Evolutionary conservation across 2,888 invertebrate genomes (phyloP).

Genomic region (Gandaritis pyraliata): DNA sequence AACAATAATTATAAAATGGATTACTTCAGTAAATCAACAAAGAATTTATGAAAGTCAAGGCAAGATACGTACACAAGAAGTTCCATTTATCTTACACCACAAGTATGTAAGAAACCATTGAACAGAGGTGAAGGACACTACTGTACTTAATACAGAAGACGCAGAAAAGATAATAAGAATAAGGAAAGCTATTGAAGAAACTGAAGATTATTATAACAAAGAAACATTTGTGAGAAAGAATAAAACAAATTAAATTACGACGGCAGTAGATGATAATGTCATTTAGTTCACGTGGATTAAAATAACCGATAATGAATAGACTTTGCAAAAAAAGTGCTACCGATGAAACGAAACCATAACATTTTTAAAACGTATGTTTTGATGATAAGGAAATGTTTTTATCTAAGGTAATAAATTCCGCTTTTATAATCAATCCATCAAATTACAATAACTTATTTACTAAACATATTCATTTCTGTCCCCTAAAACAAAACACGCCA

Average conservation of each 20-base stretch:
- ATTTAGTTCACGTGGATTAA: conserved; percentile 10
- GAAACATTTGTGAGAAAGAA: conserved; percentile 15
- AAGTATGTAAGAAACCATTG: conserved; percentile 6
- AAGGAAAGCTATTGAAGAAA: conserved; percentile 16
- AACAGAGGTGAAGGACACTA: conserved; percentile 11
- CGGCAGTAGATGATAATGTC: conserved; percentile 10
- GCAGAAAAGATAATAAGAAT: conserved; percentile 22
- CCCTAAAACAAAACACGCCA: too few relatives aligned
- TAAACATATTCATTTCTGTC: too few relatives aligned
- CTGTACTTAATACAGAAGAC: conserved; percentile 4
- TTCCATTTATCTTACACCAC: neutral
- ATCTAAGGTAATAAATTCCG: conserved; percentile 4
- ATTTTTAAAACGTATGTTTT: conserved; percentile 12
- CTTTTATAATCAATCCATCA: too few relatives aligned
- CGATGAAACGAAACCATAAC: conserved; percentile 17
- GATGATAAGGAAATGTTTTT: conserved; percentile 7
- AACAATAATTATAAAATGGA: neutral
- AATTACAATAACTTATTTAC: too few relatives aligned
- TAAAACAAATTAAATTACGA: conserved; percentile 8
- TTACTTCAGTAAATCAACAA: neutral
- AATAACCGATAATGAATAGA: conserved; percentile 2
- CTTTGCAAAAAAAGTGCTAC: neutral
- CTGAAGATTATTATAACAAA: conserved; percentile 19
- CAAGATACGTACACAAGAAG: conserved; percentile 5
- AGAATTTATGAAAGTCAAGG: conserved; percentile 14